Base-by-base conservation (phyloP, 2,888 invertebrate species). In the Leptinotarsa haldemani region DNA sequence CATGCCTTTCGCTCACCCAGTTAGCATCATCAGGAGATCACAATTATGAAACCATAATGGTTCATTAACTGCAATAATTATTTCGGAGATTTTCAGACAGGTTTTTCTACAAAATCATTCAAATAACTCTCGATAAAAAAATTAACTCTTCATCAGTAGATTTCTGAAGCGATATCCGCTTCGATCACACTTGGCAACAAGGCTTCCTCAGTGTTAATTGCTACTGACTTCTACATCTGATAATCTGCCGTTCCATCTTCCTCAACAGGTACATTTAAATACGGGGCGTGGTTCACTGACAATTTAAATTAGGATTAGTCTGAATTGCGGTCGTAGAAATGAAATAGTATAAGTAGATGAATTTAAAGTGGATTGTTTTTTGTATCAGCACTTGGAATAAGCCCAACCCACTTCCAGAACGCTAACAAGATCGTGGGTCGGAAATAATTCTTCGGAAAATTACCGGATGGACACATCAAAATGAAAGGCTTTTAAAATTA, bases 291-390 rank as follows among this genome's bases (percentile, higher is more conserved):
- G 72, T 79, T 73, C 65, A 75, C 81, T 82, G 83, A 82, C 82
- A 82, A 80, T 79, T 75, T 81, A 80, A 82, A 82, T 82, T 82
- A 80, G 80, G 79, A 78, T 80, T 79, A 81, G 79, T 74, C 81
- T 70, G 70, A 70, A 66, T 75, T 64, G 78, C 76, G 80, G 80
- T 78, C 78, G 80, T 80, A 76, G 68, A 80, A 82, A 81, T 81
- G 82, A 82, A 81, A 80, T 79, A 80, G 74, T 80, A 80, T 79
- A 78, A 74, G 76, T 78, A 80, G 79, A 80, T 82, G 82, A 81
- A 83, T 82, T 81, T 82, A 79, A 82, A 83, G 80, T 80, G 79
- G 78, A 74, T 76, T 71, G 80, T 80, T 82, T 80, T 81, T 76
- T 78, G 76, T 80, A 77, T 78, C 69, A 76, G 75, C 77, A 78